Conservation (phyloP, 2,888 invertebrate species). For the Heliconius ismenius region DNA sequence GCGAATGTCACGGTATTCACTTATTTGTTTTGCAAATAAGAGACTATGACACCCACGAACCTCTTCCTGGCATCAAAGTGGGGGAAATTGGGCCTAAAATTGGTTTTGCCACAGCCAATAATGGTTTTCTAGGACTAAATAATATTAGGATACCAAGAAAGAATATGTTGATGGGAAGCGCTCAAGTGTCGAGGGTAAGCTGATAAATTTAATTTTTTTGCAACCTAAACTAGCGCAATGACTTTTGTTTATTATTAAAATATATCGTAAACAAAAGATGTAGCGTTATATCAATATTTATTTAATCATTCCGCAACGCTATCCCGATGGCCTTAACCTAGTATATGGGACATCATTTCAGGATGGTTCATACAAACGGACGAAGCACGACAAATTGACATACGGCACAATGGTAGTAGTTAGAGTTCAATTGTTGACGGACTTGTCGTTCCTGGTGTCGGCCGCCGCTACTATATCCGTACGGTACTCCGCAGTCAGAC, state of each 20-base stretch:
- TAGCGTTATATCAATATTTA: too few species aligned
- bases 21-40: conserved; percentile 93
- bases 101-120: conserved; percentile 92
- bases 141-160: conserved; percentile 90
- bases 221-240: too few species aligned
- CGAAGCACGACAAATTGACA: conserved; percentile 89
- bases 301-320: too few species aligned
- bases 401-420: conserved; percentile 95
- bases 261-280: too few species aligned
- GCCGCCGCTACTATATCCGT: conserved; percentile 93
- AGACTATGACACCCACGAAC: conserved; percentile 89
- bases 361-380: conserved; percentile 93
- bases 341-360: conserved; percentile 54
- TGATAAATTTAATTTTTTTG: neutral
- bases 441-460: conserved; percentile 87
- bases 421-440: conserved; percentile 90
- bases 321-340: too few species aligned
- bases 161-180: conserved; percentile 94
- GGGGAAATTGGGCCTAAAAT: conserved; percentile 95
- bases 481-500: conserved; percentile 93
- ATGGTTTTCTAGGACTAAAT: conserved; percentile 92
- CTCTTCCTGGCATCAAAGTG: conserved; percentile 90
- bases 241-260: too few species aligned
- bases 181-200: conserved; percentile 81
- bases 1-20: conserved; percentile 89